These are phyloP conservation scores for Stichopus horrens DNA, from an alignment of 53 echinoderm and acorn worm species.

Conservation along the genomic window DNA sequence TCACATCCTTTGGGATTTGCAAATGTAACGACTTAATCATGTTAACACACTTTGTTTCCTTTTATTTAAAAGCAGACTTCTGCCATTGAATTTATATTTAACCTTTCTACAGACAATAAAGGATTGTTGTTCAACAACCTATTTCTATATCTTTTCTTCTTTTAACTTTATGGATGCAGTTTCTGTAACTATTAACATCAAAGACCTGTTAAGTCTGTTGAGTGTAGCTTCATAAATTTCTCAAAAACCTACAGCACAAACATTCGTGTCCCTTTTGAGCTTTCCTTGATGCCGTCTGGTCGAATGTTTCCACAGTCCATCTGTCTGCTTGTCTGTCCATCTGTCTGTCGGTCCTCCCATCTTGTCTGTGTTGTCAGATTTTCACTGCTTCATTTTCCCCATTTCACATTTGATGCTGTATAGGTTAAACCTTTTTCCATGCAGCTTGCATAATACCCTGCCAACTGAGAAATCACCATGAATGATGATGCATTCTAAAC, in stretches of 20 bases:
- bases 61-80: neutral
- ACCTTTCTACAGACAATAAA: neutral
- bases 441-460: neutral
- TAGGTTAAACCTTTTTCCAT: neutral
- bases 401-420: neutral
- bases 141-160: neutral
- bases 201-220: slow-evolving; percentile 22
- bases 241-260: neutral
- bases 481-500: too few relatives aligned
- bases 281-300: neutral
- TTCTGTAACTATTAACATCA: slow-evolving; percentile 1
- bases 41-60: neutral
- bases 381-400: neutral
- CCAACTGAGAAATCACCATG: neutral
- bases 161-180: neutral
- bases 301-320: neutral
- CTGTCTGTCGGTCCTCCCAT: neutral
- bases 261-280: neutral
- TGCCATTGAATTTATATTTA: neutral
- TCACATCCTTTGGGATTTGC: neutral
- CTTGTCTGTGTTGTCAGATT: neutral
- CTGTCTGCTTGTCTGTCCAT: neutral
- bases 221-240: neutral
- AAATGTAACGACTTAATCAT: neutral
- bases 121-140: neutral